phyloP scores from a whole-genome alignment of 2,113 vertebrate genomes.

The Pomatostomus ruficeps region DNA sequence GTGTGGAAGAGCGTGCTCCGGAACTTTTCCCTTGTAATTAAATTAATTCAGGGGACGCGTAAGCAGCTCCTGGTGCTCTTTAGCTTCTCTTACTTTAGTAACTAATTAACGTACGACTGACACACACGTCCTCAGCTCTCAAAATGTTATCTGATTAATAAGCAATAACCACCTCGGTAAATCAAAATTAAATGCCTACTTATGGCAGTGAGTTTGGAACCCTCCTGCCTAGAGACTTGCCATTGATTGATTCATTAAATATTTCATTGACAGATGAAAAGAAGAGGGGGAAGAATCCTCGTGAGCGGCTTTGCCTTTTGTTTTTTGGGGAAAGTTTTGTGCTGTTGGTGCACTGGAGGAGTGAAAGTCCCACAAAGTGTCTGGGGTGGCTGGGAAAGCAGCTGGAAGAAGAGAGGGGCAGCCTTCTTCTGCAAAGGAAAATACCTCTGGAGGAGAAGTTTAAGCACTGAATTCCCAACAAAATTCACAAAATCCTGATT shows the following conservation, averaged over 20 bases:
- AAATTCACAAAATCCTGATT: neutral
- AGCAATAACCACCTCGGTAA: slow-evolving; percentile 55
- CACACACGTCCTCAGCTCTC: slow-evolving; percentile 19
- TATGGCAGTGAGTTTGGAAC: slow-evolving; percentile 27
- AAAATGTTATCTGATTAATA: slow-evolving; percentile 56
- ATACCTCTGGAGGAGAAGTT: neutral
- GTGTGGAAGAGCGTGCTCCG: neutral
- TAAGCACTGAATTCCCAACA: neutral
- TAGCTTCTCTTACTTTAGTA: slow-evolving; percentile 24
- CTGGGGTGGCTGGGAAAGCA: neutral
- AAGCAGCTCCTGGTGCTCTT: slow-evolving; percentile 20
- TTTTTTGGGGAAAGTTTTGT: neutral
- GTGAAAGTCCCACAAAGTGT: neutral
- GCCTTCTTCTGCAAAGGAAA: neutral
- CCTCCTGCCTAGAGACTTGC: slow-evolving; percentile 41
- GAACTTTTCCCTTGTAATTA: neutral
- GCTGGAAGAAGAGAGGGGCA: neutral
- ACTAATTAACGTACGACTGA: slow-evolving; percentile 60
- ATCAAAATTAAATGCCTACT: slow-evolving; percentile 64
- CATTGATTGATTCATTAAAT: slow-evolving; percentile 46
- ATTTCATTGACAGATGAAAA: neutral
- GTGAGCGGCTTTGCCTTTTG: neutral
- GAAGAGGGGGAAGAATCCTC: neutral
- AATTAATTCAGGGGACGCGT: slow-evolving; percentile 14
- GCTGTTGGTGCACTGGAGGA: neutral